Base-by-base conservation (phyloP, 30 jellyfish, hydroid and myxozoan genomes). In the Chironex yamaguchii region DNA sequence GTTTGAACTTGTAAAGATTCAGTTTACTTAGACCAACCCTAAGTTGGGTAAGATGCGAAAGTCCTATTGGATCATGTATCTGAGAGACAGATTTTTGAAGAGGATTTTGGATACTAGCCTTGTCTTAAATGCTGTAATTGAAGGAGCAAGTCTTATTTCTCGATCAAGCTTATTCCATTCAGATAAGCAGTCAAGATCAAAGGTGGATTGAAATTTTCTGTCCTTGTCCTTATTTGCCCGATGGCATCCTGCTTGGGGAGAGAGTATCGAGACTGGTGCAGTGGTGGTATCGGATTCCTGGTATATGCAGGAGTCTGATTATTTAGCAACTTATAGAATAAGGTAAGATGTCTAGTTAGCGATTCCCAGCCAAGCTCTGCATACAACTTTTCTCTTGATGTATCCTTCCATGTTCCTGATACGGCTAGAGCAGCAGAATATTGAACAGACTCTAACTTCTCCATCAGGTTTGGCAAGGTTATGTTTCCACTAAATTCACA, bases 261-360 rank as follows among this genome's bases (percentile, higher is more conserved):
- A 62, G 84, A 67, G 91, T 81, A 81, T 34, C 30, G 84, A 67
- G 84, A 81, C 91, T 42, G 76, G 4, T 81, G 81, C 65, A 65
- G 67, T 34, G 82, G 82, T 81, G 83, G 76, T 4, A 81, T 64
- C 67, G 91, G 91, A 81, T 81, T 77, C 83, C 22, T 48, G 31
- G 73, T 48, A 65, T 81, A 81, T 54, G 64, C 66, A 25, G 84
- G 76, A 64, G 91, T 81, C 53, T 34, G 76, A 62, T 81, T 63
- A 62, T 30, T 81, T 49, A 81, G 31, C 34, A 78, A 58, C 79
- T 78, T 78, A 34, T 78, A 62, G 36, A 62, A 54, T 71, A 72
- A 72, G 70, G 72, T 36, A 72, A 72, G 85, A 72, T 32, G 72
- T 48, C 85, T 42, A 72, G 14, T 36, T 81, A 81, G 58, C n/a